Evolutionary conservation across 2,888 invertebrate genomes (phyloP), one percentile per base, ranked within the genome.

Genomic region (Drosophila flavopinicola): DNA sequence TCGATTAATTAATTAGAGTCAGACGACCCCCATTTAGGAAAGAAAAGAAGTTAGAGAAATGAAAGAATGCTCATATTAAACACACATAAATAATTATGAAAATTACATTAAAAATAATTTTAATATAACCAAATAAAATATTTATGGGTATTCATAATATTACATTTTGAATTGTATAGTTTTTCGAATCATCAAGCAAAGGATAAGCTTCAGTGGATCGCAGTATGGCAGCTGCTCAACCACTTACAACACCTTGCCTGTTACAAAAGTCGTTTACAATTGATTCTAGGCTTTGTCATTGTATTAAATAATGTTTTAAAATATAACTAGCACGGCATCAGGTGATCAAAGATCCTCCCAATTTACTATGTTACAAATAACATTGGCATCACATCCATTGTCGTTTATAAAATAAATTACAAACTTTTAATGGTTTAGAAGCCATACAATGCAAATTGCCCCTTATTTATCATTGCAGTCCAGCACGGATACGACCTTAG

Each of bases 381-480:
- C 57, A 57, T 61, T 64, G 64, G 60, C 63, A 63, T 56, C 56
- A 63, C 49, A 45, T 54, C 49, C 67, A 68, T 66, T 58, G 61
- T 57, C 32, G 39, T 39, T 23, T 32, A 39, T 33, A 41, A 52
- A 33, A 25, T 33, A 32, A 41, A 52, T 57, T 61, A 61, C 38
- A 53, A 67, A 53, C 63, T 67, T 67, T 63, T 45, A 69, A 69
- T 60, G 57, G 48, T 69, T 64, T 64, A 57, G 53, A 53, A 61
- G 58, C 63, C 67, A 66, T 58, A 59, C 65, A 65, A 65, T 58
- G 57, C 59, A 53, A 64, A 68, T 56, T 68, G 56, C 56, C 56
- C 59, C 59, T 63, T 59, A 68, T 66, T 68, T 66, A 66, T 66
- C 60, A 69, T 69, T 69, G 69, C 69, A 69, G 67, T 65, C 64